Evolutionary conservation across 2,113 vertebrate species (phyloP), one percentile per base, ranked within the genome.

Genomic region (Tonatia bakeri): DNA sequence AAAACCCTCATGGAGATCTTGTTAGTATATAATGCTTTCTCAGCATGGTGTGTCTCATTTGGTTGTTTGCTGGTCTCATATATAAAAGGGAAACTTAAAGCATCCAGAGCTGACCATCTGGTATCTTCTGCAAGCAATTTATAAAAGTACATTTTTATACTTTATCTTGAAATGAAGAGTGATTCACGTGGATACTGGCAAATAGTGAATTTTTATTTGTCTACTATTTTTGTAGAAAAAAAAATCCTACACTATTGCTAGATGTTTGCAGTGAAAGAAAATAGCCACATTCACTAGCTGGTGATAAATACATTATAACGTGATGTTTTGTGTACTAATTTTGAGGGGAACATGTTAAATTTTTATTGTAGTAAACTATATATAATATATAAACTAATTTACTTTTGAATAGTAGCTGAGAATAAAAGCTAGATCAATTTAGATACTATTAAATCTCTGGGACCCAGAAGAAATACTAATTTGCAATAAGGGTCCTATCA

Each of bases 401-500:
- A 87, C 75, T 95, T 89, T 89, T 70, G 76, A 73, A 65, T 64
- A 93, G 38, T 79, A 95, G 20, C 10, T 47, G 26, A 94, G 20
- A 85, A 94, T 64, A 12, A 80, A 89, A 96, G 87, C 38, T 84
- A 47, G n/a, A 56, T 86, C 15, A 52, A 33, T 5, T 28, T 43
- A 67, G 33, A 8, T 79, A 76, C 50, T 54, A 69, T 47, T 92
- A 59, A 92, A 77, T 28, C 20, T 38, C 20, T 47, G 36, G 22
- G 9, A 79, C 45, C 16, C 10, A 43, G 1, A 89, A 26, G 28
- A 73, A 92, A 56, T 10, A 77, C 72, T 82, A 22, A 56, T 36
- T 40, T 70, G 47, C 40, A 26, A 73, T 77, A 45, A 79, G 16
- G 7, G 6, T 84, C 33, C 24, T 87, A 19, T 80, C 4, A 50